phyloP scores from a whole-genome alignment of 2,888 invertebrate species.

The Graphium colonna region DNA sequence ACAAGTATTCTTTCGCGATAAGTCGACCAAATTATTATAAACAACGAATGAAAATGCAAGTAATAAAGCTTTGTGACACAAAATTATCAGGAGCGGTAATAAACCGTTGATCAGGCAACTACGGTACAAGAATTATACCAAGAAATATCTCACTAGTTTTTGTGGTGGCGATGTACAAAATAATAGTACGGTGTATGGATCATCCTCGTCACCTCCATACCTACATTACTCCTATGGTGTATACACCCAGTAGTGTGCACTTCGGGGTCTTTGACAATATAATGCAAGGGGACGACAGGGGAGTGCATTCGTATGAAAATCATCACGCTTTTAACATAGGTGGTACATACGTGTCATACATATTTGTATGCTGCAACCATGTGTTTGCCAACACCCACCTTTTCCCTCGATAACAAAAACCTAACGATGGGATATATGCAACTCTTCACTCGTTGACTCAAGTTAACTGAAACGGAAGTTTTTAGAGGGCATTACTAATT shows the following conservation, averaged over 20 bases:
- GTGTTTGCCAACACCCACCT: conserved; percentile 3
- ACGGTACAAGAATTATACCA: too few species aligned
- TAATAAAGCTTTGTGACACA: too few species aligned
- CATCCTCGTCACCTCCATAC: conserved; percentile 51
- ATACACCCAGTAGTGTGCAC: conserved; percentile 16
- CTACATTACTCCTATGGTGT: conserved; percentile 21
- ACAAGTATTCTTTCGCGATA: too few species aligned
- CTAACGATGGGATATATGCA: not conserved
- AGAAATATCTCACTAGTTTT: conserved; percentile 33
- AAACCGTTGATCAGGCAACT: too few species aligned
- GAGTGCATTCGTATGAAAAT: conserved; percentile 47
- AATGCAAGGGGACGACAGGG: conserved; percentile 32
- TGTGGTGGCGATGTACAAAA: conserved; percentile 41
- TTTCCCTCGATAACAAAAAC: conserved; percentile 15
- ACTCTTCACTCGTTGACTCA: not conserved
- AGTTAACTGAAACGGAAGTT: not conserved
- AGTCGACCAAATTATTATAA: too few species aligned
- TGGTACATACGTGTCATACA: conserved; percentile 7
- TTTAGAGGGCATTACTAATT: too few species aligned
- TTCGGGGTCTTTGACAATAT: conserved; percentile 43
- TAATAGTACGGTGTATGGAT: conserved; percentile 46
- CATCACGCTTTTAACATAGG: conserved; percentile 40
- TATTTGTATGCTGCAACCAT: conserved; percentile 4
- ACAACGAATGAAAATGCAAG: too few species aligned
- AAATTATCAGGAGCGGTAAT: too few species aligned